phyloP scores from a whole-genome alignment of 2,888 invertebrate species.

The Helicoverpa assulta region DNA sequence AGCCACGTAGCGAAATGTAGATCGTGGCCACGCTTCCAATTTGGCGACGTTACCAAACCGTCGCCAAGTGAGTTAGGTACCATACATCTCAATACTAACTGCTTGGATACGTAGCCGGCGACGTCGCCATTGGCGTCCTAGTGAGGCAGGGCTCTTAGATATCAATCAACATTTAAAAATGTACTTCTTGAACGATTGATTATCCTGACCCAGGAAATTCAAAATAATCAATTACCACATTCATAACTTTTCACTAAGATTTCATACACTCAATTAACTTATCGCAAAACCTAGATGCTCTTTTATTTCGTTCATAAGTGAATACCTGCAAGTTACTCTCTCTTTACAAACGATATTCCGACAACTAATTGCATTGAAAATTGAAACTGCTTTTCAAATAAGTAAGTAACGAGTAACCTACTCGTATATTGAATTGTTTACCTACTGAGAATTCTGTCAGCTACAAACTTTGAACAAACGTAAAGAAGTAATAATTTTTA shows the following conservation, averaged over 20 bases:
- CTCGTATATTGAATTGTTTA: not conserved
- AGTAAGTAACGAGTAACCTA: too few species aligned
- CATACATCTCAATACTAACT: too few species aligned
- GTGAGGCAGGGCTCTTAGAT: not conserved
- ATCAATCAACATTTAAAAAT: too few species aligned
- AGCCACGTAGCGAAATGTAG: too few species aligned
- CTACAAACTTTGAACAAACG: not conserved
- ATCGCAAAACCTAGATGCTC: not conserved
- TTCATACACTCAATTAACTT: not conserved
- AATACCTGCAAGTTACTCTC: not conserved
- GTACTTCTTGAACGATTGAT: too few species aligned
- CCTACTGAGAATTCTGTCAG: not conserved
- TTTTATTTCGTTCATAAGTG: not conserved
- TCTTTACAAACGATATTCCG: not conserved
- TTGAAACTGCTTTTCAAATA: not conserved
- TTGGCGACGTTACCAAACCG: too few species aligned
- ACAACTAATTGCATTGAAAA: not conserved
- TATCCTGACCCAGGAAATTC: too few species aligned
- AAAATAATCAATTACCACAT: too few species aligned
- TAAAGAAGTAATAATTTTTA: not conserved
- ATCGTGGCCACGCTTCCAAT: too few species aligned
- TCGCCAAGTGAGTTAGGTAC: too few species aligned
- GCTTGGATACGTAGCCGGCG: too few species aligned
- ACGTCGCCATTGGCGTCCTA: too few species aligned
- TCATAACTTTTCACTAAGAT: not conserved